A percentile compares a stretch with the other conserved stretches of the same genome.
Conservation (phyloP, 1,140 invertebrate genomes). For the Drosophila mojavensis region DNA sequence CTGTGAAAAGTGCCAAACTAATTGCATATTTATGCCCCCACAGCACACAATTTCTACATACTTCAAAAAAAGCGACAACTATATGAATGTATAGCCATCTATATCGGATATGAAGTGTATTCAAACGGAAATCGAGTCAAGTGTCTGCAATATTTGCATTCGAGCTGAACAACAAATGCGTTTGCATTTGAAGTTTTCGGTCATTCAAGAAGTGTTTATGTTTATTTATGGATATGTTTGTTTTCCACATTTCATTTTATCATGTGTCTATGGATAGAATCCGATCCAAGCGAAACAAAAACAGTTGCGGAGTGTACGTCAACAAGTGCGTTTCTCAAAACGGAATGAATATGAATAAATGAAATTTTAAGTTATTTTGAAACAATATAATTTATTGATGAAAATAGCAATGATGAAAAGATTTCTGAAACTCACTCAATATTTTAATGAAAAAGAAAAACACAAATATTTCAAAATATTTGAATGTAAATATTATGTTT, state of each 20-base stretch:
- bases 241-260: constrained; percentile 11
- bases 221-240: constrained; percentile 28
- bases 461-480: too few relatives aligned
- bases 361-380: constrained; percentile 17
- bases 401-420: constrained; percentile 20
- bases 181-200: constrained; percentile 35
- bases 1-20: constrained; percentile 38
- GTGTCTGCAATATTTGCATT: constrained; percentile 36
- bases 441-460: too few relatives aligned
- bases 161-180: constrained; percentile 28
- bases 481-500: too few relatives aligned
- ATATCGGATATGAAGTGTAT: constrained; percentile 46
- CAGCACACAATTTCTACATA: constrained; percentile 11
- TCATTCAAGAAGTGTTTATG: constrained; percentile 2
- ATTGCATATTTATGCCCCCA: constrained; percentile 17
- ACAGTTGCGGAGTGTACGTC: constrained; percentile 24
- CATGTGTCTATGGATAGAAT: constrained; percentile 15
- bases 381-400: constrained; percentile 41
- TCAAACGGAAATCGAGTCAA: constrained; percentile 34
- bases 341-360: background rate
- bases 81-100: constrained; percentile 8
- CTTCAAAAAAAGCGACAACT: constrained; percentile 45
- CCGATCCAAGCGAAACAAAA: constrained; percentile 8
- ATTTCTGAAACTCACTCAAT: too few relatives aligned
- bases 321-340: background rate